These are phyloP conservation scores for Panthera tigris DNA, from an alignment of 2,113 vertebrate genomes.

Conservation along the genomic window DNA sequence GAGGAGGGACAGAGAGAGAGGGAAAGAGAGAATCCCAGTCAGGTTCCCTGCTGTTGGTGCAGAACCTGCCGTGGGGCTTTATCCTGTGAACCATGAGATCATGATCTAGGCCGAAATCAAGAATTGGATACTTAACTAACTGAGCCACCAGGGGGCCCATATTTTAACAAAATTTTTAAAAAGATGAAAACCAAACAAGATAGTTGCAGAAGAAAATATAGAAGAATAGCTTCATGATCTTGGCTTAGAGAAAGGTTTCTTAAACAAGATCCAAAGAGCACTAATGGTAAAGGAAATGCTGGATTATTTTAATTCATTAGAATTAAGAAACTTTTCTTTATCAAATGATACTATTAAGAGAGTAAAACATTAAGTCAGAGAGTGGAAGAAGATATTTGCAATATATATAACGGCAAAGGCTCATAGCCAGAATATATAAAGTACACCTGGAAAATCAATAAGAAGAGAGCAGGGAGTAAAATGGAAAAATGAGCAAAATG, in stretches of 20 bases:
- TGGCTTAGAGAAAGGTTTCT: background rate
- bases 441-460: background rate
- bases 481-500: background rate
- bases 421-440: background rate
- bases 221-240: background rate
- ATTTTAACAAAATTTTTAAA: background rate
- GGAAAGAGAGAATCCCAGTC: too few species aligned
- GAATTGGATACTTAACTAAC: too few species aligned
- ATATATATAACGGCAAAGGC: background rate
- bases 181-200: background rate
- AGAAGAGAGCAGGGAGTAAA: background rate
- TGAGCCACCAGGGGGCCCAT: too few species aligned
- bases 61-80: too few species aligned
- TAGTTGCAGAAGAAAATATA: background rate
- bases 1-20: too few species aligned
- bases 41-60: too few species aligned
- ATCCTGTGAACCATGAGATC: too few species aligned
- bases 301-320: background rate
- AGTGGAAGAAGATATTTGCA: background rate
- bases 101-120: too few species aligned
- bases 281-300: background rate
- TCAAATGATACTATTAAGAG: background rate
- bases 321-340: background rate
- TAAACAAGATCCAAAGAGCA: background rate
- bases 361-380: background rate